Base-by-base conservation (phyloP, 1,140 invertebrate genomes). In the Saccostrea glomerata region DNA sequence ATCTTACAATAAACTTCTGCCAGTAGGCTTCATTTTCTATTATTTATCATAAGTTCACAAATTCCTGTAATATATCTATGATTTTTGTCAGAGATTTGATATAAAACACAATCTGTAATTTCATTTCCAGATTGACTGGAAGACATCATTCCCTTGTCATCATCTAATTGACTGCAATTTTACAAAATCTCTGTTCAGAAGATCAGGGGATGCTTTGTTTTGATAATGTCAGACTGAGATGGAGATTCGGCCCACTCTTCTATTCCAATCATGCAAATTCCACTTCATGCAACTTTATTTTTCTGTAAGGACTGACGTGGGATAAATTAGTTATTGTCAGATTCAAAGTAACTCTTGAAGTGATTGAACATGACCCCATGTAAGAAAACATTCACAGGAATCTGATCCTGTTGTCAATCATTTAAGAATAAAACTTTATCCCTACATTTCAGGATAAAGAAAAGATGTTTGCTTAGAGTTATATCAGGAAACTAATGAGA, bases 251-350 rank as follows among this genome's bases (percentile, higher is more conserved):
- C 25, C 70, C 25, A 25, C 30, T 77, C 25, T 30, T 77, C 30
- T 6, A 11, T 77, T 77, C 70, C 70, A 77, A 77, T 77, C 70
- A 77, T 77, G 70, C 70, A 77, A 77, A 77, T 77, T 77, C 70
- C 70, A 77, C 70, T 30, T 77, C 70, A 25, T 30, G 30, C 25
- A 13, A 77, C 70, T 77, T 40, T 77, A 25, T 77, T 77, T 77
- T 30, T 77, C 70, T 77, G 70, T 77, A 30, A 77, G 70, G 30
- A 30, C 36, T 77, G 70, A 77, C 30, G 70, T 77, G 70, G 70
- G 23, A 77, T 77, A 77, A 77, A 30, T 77, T 77, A 36, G 25
- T 12, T 30, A 30, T 77, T 77, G 70, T 77, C 70, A 77, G 30
- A 30, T 25, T 40, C 70, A 77, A 77, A 77, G 70, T 36, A 77